phyloP scores from a whole-genome alignment of 1,140 invertebrate species.

The Rhagoletis zephyria region DNA sequence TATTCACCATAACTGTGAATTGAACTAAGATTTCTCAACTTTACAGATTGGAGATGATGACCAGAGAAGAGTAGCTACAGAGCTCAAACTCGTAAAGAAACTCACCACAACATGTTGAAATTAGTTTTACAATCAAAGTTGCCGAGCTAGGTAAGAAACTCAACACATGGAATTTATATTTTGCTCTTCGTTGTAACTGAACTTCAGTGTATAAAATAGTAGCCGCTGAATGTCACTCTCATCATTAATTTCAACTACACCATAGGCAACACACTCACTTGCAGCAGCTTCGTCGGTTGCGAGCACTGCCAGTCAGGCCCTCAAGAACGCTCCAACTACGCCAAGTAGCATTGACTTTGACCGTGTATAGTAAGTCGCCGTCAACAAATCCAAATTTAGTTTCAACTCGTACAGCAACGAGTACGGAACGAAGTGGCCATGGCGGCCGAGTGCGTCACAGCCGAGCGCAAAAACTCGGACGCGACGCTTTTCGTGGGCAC shows the following conservation, averaged over 20 bases:
- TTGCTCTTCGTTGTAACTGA: background rate
- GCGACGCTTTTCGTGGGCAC: background rate
- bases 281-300: background rate
- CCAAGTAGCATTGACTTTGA: constrained; percentile 58
- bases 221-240: background rate
- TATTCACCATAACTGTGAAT: no score
- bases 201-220: background rate
- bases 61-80: no score
- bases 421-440: constrained; percentile 50
- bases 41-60: no score
- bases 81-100: no score
- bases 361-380: constrained; percentile 49
- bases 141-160: no score
- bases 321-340: constrained; percentile 37
- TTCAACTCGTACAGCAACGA: constrained; percentile 58
- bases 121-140: no score
- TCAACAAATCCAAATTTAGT: constrained; percentile 52
- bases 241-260: background rate
- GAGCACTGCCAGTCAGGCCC: background rate
- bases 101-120: no score
- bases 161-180: no score
- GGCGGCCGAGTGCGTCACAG: constrained; percentile 8
- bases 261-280: background rate
- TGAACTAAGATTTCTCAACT: no score
- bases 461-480: background rate